Evolutionary conservation across 2,888 invertebrate genomes (phyloP), one percentile per base, ranked within the genome.

Genomic region (Drosophila lutescens): DNA sequence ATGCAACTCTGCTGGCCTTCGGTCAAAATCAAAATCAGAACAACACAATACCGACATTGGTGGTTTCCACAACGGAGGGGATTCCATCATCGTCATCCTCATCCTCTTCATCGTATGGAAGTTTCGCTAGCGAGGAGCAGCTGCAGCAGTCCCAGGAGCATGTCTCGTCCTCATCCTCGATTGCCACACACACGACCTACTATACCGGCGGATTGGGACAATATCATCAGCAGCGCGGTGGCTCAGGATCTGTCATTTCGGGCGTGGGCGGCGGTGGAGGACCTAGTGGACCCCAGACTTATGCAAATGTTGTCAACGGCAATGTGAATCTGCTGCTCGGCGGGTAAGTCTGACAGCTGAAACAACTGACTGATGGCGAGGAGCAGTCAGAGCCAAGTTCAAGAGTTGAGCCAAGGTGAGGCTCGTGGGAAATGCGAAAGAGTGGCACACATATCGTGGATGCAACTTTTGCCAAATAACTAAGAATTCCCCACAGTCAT

Each of bases 251-350:
- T 50, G 74, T 79, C 51, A 75, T 80, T 55, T 76, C 77, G 4
- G 69, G 78, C 50, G 71, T 73, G 36, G 68, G 74, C 43, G 69
- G 61, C 20, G 77, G 71, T 13, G 67, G 62, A 15, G 78, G 81
- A 47, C 73, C 79, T 49, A 75, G 78, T 47, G 80, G 88, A 47
- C 76, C 80, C 38, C 78, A 88, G 58, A 76, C 81, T 32, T 90
- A 89, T 77, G 80, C 90, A 20, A 84, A 90, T 76, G 86, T 88
- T 74, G 91, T 90, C 80, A 91, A 95, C 89, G 95, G 94, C 81
- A 94, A 94, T 86, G 94, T 95, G 89, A 96, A 96, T 92, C 93
- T 96, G 79, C 93, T 96, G 83, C 94, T 96, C 80, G 95, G 96
- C 92, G 96, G 96, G 96, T 96, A 92, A 93, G 95, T 90, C 62